Conservation (phyloP, 1,140 invertebrate species). For the Pogonomyrmex barbatus region DNA sequence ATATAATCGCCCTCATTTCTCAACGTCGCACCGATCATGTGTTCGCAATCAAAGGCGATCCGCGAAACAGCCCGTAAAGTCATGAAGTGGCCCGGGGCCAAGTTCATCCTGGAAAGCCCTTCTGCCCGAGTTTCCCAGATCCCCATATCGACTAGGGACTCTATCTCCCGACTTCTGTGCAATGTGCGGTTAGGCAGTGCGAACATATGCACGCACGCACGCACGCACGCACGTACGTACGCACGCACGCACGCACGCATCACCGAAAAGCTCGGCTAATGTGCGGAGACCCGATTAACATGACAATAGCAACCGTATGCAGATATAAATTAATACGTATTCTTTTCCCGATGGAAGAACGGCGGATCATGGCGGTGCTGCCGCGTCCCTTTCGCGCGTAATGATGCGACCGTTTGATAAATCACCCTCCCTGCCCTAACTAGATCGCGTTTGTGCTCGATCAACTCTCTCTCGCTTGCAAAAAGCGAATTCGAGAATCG, state of each 20-base stretch:
- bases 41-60: slow-evolving; percentile 24
- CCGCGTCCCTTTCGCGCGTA: slow-evolving; percentile 21
- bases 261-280: slow-evolving; percentile 67
- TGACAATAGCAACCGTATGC: slow-evolving; percentile 83
- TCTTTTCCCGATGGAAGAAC: slow-evolving; percentile 81
- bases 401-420: slow-evolving; percentile 48
- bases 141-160: slow-evolving; percentile 71
- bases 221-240: slow-evolving; percentile 52
- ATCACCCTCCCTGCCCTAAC: slow-evolving; percentile 43
- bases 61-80: not conserved
- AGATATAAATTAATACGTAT: slow-evolving; percentile 86
- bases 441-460: slow-evolving; percentile 45
- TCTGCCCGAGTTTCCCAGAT: slow-evolving; percentile 82
- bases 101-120: slow-evolving; percentile 48
- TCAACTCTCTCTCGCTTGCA: slow-evolving; percentile 19
- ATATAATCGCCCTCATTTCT: not conserved
- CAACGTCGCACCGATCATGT: not conserved
- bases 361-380: slow-evolving; percentile 52
- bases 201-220: slow-evolving; percentile 43
- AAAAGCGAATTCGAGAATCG: slow-evolving; percentile 9
- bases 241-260: slow-evolving; percentile 42
- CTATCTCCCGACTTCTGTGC: slow-evolving; percentile 16
- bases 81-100: slow-evolving; percentile 17
- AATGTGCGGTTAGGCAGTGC: slow-evolving; percentile 37
- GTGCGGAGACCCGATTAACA: slow-evolving; percentile 80